phyloP scores from a whole-genome alignment of 1,140 invertebrate species.

The Diuraphis noxia region DNA sequence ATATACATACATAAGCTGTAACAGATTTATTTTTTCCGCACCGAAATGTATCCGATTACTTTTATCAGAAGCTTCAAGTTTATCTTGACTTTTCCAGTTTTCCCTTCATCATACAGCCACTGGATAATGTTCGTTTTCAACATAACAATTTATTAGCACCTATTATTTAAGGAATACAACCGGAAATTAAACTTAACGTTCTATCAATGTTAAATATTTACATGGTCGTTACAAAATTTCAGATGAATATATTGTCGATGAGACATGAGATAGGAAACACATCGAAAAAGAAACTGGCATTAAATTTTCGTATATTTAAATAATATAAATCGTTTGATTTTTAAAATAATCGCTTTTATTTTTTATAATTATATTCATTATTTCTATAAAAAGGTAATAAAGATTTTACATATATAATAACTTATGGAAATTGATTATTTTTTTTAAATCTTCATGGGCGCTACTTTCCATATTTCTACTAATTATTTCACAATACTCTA shows the following conservation, averaged over 20 bases:
- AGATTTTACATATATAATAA: background rate
- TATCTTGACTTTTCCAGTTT: background rate
- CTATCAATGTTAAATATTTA: background rate
- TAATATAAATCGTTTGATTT: background rate
- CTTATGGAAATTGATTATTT: too few species aligned
- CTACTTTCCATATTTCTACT: background rate
- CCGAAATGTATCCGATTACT: background rate
- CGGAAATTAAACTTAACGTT: background rate
- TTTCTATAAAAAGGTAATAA: background rate
- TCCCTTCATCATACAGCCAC: background rate
- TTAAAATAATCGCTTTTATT: background rate
- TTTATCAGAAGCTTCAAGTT: background rate
- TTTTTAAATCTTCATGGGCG: background rate
- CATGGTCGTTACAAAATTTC: background rate
- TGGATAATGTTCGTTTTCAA: background rate
- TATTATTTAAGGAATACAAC: background rate
- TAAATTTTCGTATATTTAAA: background rate
- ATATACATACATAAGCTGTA: background rate
- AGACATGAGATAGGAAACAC: background rate
- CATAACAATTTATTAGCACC: background rate
- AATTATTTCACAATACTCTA: background rate
- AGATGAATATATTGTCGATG: background rate
- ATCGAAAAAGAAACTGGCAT: background rate
- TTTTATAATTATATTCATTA: background rate
- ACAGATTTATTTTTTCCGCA: background rate